Base-by-base conservation (phyloP, 2,797 vertebrate species). In the Rhinichthys osculus region DNA sequence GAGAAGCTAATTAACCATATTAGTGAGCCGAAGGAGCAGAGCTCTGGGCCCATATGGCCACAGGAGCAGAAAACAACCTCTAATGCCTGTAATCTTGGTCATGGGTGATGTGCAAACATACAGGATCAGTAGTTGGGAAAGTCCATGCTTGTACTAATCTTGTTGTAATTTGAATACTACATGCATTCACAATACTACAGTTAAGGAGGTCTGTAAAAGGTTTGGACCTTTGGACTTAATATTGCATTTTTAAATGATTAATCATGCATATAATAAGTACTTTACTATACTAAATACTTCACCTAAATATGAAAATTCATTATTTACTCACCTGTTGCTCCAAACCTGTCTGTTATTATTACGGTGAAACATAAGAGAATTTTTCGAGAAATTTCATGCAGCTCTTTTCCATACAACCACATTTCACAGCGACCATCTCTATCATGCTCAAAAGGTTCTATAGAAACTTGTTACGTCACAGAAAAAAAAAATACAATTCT, bases 1-100 rank as follows among this genome's bases (percentile, higher is more conserved):
- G 82, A 78, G 81, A 71, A 88, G 88, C 89, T 90, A 88, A 91
- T 88, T 89, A 92, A 87, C 84, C 85, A 72, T 85, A 92, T 93
- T 90, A 92, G 88, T 85, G 92, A 88, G 86, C 83, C 57, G 88
- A 78, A 84, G 77, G 82, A 71, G 77, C 67, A 74, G 85, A 69
- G 64, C 52, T 64, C 54, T 82, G 79, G 88, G 87, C 74, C 90
- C 82, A 87, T 89, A 88, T 91, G 86, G 87, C 66, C 71, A 72
- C 73, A 87, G 84, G 72, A 84, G 81, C 87, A 89, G 86, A 84
- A 86, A 83, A 89, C 62, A 84, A 90, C 88, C 88, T 87, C 57
- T 88, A 87, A 89, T 88, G 89, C 54, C 85, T 82, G 77, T 90
- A 86, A 89, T 86, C 21, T 42, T 81, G 78, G 76, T 89, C 88